Conservation (phyloP, 2,797 vertebrate genomes). For the Tokudaia muenninki region DNA sequence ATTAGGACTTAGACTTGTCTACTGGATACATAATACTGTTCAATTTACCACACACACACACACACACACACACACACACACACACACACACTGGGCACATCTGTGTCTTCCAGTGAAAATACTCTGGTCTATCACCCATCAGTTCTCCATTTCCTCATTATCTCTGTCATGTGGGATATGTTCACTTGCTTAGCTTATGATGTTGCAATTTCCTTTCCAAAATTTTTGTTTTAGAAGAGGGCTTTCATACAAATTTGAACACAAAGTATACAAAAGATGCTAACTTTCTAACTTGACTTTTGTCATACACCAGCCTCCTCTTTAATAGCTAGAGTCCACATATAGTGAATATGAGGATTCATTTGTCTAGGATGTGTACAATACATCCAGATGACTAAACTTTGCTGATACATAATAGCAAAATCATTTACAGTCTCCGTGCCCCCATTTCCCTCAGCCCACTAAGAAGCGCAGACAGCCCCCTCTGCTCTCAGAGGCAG, state of each 20-base stretch:
- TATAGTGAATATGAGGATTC: conserved; percentile 22
- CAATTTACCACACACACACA: not conserved
- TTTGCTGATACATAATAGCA: not conserved
- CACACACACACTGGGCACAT: not conserved
- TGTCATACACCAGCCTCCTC: not conserved
- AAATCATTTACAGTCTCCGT: not conserved
- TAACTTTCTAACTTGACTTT: not conserved
- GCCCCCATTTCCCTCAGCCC: not conserved
- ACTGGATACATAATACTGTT: not conserved
- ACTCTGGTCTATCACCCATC: not conserved
- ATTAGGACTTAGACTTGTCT: not conserved
- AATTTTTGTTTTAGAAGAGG: not conserved
- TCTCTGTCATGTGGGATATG: not conserved
- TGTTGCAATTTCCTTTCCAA: not conserved
- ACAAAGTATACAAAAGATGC: not conserved
- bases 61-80: not conserved
- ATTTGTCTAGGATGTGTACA: conserved; percentile 4
- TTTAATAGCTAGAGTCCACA: conserved; percentile 25
- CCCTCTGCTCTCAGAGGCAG: not conserved
- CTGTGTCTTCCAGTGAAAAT: not conserved
- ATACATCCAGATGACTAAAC: conserved; percentile 2
- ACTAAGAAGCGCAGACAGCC: not conserved
- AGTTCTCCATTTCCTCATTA: not conserved
- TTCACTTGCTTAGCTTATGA: not conserved
- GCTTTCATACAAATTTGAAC: not conserved